Evolutionary conservation across 2,888 invertebrate species (phyloP).

Genomic region (Spodoptera exigua): DNA sequence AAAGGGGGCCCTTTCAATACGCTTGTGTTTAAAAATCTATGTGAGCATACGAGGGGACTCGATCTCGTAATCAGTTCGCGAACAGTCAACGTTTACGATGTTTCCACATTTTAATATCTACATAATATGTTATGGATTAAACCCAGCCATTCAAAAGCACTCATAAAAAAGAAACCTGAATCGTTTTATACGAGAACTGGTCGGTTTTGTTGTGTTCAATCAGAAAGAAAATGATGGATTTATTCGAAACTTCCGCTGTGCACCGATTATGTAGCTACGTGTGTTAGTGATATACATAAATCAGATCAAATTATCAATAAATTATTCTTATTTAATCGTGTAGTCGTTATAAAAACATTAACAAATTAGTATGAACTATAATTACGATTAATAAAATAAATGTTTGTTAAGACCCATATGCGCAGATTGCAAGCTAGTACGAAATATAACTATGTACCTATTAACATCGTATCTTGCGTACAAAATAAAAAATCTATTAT

Average conservation of each 20-base stretch:
- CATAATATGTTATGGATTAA: constrained; percentile 58
- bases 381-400: neutral
- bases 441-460: constrained; percentile 14
- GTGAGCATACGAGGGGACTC: constrained; percentile 68
- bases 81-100: constrained; percentile 66
- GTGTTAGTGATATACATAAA: too few relatives aligned
- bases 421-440: neutral
- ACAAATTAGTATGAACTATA: constrained; percentile 1
- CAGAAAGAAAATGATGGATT: constrained; percentile 46
- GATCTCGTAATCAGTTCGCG: constrained; percentile 72
- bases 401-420: neutral
- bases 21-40: constrained; percentile 77
- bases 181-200: constrained; percentile 42
- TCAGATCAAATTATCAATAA: constrained; percentile 24
- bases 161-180: constrained; percentile 56
- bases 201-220: constrained; percentile 36
- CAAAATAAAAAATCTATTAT: constrained; percentile 55
- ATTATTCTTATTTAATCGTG: constrained; percentile 14
- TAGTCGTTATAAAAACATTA: constrained; percentile 4
- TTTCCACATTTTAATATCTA: constrained; percentile 67
- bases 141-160: constrained; percentile 42
- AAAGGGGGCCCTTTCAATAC: constrained; percentile 77
- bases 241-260: constrained; percentile 37
- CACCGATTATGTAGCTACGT: constrained; percentile 2
- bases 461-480: constrained; percentile 30